Evolutionary conservation across 37 sponge, comb jelly and placozoan genomes (phyloP).

Genomic region (Hexactinellida sp.): DNA sequence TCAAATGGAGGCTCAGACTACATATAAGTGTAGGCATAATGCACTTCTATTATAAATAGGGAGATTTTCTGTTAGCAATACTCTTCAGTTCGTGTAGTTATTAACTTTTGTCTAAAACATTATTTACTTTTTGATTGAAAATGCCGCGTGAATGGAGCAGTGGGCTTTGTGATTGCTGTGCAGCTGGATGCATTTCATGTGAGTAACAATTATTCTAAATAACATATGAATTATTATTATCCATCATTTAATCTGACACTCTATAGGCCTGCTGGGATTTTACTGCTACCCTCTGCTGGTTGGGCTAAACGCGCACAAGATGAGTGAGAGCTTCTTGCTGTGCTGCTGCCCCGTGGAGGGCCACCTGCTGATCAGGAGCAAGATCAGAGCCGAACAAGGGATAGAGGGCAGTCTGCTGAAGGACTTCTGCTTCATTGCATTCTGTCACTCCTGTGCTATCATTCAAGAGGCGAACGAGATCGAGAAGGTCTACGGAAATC

Average conservation of each 20-base stretch:
- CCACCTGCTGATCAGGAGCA: neutral
- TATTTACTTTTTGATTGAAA: too few species aligned
- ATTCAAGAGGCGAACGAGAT: slow-evolving; percentile 10
- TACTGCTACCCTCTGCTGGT: neutral
- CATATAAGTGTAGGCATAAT: too few species aligned
- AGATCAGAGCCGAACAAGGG: neutral
- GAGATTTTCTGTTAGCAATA: too few species aligned
- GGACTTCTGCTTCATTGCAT: neutral
- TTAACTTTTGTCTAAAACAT: too few species aligned
- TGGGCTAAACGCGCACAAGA: slow-evolving; percentile 3
- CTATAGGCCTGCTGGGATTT: neutral
- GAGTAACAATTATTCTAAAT: neutral
- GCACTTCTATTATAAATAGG: too few species aligned
- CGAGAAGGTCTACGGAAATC: slow-evolving; percentile 2
- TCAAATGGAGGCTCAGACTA: too few species aligned
- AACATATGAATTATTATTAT: neutral
- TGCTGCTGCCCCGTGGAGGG: slow-evolving; percentile 5
- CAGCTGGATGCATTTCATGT: slow-evolving; percentile 13
- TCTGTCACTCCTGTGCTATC: neutral
- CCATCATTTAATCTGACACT: too few species aligned
- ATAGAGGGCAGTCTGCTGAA: slow-evolving; percentile 4
- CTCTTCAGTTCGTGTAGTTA: too few species aligned
- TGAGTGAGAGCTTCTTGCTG: neutral
- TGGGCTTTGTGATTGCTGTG: slow-evolving; percentile 13
- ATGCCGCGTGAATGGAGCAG: slow-evolving; percentile 19